A percentile compares a stretch with the other conserved stretches of the same genome.
Evolutionary conservation across 2,888 invertebrate species (phyloP).

Genomic region (Harpalus rufipes): DNA sequence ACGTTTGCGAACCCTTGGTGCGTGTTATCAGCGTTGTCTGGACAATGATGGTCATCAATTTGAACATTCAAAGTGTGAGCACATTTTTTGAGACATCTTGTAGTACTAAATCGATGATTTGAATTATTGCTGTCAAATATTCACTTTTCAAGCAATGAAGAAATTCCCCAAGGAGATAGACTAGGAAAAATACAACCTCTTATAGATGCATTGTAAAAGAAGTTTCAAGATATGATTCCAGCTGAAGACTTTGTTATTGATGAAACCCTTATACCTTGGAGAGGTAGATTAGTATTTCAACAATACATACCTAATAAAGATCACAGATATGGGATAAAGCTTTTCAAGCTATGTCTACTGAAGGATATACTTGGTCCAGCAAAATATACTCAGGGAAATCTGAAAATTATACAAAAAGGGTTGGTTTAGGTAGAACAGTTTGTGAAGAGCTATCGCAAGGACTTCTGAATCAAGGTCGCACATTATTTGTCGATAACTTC

Average conservation of each 20-base stretch:
- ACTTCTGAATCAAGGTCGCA: too few species aligned
- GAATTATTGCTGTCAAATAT: constrained; percentile 8
- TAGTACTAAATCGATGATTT: too few species aligned
- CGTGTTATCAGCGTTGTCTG: too few species aligned
- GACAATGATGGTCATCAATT: too few species aligned
- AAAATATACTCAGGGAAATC: too few species aligned
- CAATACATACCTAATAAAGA: neutral
- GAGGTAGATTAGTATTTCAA: neutral
- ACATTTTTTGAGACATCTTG: too few species aligned
- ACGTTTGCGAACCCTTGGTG: too few species aligned
- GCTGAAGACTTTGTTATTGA: neutral
- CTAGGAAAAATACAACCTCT: constrained; percentile 43
- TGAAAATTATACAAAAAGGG: too few species aligned
- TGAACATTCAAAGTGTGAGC: too few species aligned
- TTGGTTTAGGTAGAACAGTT: too few species aligned
- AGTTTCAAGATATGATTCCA: neutral
- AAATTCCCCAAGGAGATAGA: neutral
- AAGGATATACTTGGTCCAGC: neutral
- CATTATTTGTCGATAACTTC: too few species aligned
- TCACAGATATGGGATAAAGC: neutral
- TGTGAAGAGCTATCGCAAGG: too few species aligned
- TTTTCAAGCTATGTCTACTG: constrained; percentile 2
- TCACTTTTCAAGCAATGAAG: constrained; percentile 52
- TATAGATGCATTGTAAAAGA: constrained; percentile 20
- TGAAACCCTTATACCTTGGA: neutral